Base-by-base conservation (phyloP, 1,140 invertebrate species). In the Lethocerus indicus region DNA sequence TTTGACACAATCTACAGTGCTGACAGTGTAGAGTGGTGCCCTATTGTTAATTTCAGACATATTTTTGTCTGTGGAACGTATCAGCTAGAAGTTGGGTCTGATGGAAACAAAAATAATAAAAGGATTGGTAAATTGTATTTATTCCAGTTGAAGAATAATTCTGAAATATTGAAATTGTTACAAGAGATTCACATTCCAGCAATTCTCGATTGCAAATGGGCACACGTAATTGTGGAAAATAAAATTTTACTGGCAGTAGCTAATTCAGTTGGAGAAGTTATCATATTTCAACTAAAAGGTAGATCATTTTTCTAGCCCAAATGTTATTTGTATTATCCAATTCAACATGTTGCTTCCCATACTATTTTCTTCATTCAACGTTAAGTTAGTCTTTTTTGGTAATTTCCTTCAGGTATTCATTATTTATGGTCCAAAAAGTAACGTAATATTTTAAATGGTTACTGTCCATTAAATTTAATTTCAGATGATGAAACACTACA, bases 1-100 rank as follows among this genome's bases (percentile, higher is more conserved):
- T 77, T 74, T 61, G 68, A 83, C 55, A 87, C 85, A 1, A 72
- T 70, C 39, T 81, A 73, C 57, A 79, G 73, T 61, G 87, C 87
- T 1, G 88, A 93, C 67, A 82, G 82, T 2, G 76, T 87, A 1
- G 88, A 93, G 68, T 92, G 86, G 86, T 92, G 87, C 63, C 81
- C 84, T 0, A 62, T 77, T 48, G 63, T 69, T 50, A 63, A 64
- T 4, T 72, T 72, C 50, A 61, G 69, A n/a, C 60, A 80, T 56
- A 60, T 81, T 48, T 75, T 93, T 48, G 78, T 81, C 0, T 89
- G 86, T 65, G 87, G 83, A 14, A 91, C 84, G 3, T 93, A 93
- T 63, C 78, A 90, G 59, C 65, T 88, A 27, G 64, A 67, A 35
- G 63, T 72, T 43, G 59, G 58, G 55, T 56, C 64, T 50, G 58